Conservation (phyloP, 2,888 invertebrate species). For the Diaperis boleti region DNA sequence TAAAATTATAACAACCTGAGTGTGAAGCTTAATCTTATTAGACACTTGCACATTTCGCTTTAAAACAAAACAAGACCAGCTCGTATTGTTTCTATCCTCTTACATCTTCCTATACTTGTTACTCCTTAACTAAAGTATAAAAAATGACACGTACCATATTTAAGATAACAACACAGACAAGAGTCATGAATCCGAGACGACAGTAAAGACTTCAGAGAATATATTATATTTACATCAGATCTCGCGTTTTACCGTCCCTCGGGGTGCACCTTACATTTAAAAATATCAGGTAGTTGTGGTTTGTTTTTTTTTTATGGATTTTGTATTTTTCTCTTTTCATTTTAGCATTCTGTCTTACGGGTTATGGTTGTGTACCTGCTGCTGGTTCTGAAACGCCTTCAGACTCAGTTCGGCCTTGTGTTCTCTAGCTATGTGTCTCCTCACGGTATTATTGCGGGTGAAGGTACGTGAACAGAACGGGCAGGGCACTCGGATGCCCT, state of each 20-base stretch:
- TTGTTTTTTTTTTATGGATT: slow-evolving; percentile 22
- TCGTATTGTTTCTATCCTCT: slow-evolving; percentile 55
- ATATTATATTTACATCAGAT: slow-evolving; percentile 57
- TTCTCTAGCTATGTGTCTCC: slow-evolving; percentile 91
- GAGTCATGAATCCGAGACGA: slow-evolving; percentile 56
- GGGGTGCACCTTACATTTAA: slow-evolving; percentile 44
- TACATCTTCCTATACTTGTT: slow-evolving; percentile 48
- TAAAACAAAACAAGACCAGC: slow-evolving; percentile 58
- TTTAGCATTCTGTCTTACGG: slow-evolving; percentile 67
- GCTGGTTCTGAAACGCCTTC: slow-evolving; percentile 67
- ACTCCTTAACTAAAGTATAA: slow-evolving; percentile 55
- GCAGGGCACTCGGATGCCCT: slow-evolving; percentile 92
- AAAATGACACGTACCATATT: slow-evolving; percentile 58
- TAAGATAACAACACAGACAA: slow-evolving; percentile 59
- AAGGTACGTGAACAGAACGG: slow-evolving; percentile 92
- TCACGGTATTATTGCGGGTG: slow-evolving; percentile 92
- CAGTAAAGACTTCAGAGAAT: slow-evolving; percentile 47
- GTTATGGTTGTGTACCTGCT: slow-evolving; percentile 74
- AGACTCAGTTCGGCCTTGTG: slow-evolving; percentile 82
- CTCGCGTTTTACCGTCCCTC: slow-evolving; percentile 44
- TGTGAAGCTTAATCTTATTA: slow-evolving; percentile 43
- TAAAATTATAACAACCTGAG: slow-evolving; percentile 51
- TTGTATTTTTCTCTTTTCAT: slow-evolving; percentile 14
- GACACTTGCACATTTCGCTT: slow-evolving; percentile 38
- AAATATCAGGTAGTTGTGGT: slow-evolving; percentile 46